These are phyloP conservation scores for Megaceryle maxima DNA, from an alignment of 2,113 vertebrate species.

Conservation along the genomic window DNA sequence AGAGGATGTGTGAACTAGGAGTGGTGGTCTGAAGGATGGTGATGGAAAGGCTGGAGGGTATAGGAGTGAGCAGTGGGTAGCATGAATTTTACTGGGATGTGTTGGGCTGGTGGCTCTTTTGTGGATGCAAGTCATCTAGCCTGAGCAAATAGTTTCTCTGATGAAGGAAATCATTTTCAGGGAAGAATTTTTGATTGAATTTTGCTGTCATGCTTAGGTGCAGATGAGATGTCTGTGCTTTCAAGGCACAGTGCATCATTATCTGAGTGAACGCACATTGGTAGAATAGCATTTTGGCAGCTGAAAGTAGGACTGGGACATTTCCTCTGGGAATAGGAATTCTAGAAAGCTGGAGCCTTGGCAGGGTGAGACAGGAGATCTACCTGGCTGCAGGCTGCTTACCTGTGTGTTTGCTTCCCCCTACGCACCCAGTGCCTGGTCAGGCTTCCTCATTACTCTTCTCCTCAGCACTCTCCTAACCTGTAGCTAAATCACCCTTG, in stretches of 20 bases:
- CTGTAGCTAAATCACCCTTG: conserved; percentile 53
- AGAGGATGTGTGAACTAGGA: neutral
- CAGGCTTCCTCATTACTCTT: neutral
- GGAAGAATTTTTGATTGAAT: neutral
- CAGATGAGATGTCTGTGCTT: neutral
- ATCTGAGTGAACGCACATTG: neutral
- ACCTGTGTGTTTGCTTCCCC: neutral
- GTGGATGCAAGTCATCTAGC: neutral
- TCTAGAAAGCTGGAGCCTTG: neutral
- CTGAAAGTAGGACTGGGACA: neutral
- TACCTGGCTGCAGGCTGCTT: neutral
- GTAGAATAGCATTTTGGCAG: neutral
- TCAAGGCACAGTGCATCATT: neutral
- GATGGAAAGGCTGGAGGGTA: neutral
- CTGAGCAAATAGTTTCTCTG: neutral
- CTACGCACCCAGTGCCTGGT: neutral
- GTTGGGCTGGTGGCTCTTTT: neutral
- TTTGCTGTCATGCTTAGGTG: neutral
- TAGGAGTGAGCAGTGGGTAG: neutral
- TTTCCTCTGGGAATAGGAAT: neutral
- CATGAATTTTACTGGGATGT: neutral
- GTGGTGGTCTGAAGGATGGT: fast-evolving
- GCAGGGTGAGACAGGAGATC: neutral
- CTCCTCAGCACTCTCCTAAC: conserved; percentile 24
- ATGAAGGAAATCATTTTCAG: neutral